Base-by-base conservation (phyloP, 2,113 vertebrate genomes). In the Labeo catla region DNA sequence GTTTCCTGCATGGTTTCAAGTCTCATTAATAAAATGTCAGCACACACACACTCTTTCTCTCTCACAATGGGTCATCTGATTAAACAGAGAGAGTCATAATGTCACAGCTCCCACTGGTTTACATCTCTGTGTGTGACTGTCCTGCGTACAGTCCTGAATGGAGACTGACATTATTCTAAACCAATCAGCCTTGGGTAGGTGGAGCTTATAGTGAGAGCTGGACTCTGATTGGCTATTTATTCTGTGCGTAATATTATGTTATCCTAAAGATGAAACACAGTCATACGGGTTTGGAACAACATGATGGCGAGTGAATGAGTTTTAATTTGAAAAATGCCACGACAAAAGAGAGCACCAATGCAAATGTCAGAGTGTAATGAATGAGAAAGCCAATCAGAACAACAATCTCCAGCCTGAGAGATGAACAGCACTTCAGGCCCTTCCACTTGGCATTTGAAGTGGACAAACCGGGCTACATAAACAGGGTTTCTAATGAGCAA, bases 401-500 rank as follows among this genome's bases (percentile, higher is more conserved):
- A 21, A 3, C 52, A 59, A 19, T 23, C 8, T 87, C 49, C 28
- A 68, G 49, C 8, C 13, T 28, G 16, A 79, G 83, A 63, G 23
- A 83, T 23, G 6, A 68, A 68, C 65, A 0, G 0, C 28, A 36
- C 65, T 68, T 15, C 65, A 39, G 73, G 77, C 86, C 50, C 84
- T 16, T 63, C 23, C 49, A 21, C 63, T 72, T 85, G 80, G 85
- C 84, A 84, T 87, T 66, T 86, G 50, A 19, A 15, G 43, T 21
- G 81, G 81, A 74, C 65, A 39, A 88, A 93, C 70, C 89, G 66
- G 87, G 88, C 91, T 89, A 91, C 80, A 21, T 45, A 84, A 43
- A 83, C 86, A 74, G 28, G 23, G 66, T 21, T 78, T 21, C 87
- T 82, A 81, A 49, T 45, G n/a, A 54, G 63, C 81, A 50, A 5